Evolutionary conservation across 2,113 vertebrate species (phyloP).

Genomic region (Panthera tigris): DNA sequence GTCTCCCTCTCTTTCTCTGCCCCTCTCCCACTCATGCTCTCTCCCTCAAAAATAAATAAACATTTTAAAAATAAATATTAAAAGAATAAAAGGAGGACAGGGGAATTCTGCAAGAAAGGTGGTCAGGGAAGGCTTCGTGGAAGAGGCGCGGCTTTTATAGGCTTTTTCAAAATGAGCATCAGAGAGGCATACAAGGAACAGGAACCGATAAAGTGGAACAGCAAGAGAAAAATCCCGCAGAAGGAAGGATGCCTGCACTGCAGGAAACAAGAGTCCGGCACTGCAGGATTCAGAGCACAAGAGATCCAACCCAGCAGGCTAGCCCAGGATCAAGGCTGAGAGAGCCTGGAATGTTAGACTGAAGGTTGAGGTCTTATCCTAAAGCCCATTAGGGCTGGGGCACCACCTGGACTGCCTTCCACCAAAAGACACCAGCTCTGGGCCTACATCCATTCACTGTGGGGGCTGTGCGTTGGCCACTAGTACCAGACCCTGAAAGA

Average conservation of each 20-base stretch:
- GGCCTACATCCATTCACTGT: neutral
- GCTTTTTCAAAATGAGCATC: neutral
- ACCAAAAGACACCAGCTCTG: neutral
- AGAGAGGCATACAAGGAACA: neutral
- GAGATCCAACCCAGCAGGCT: neutral
- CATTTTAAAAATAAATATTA: no score
- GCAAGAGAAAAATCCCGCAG: neutral
- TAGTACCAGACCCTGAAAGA: neutral
- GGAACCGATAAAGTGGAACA: neutral
- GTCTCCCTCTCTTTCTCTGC: no score
- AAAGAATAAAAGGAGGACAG: neutral
- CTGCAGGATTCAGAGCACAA: fast-evolving
- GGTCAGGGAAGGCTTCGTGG: neutral
- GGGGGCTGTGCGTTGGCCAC: no score
- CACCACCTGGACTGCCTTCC: neutral
- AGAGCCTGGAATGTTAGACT: neutral
- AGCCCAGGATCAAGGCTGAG: neutral
- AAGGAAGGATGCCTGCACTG: fast-evolving
- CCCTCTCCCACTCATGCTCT: no score
- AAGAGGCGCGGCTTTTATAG: neutral
- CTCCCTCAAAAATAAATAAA: no score
- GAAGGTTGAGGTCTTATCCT: neutral
- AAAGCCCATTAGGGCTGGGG: neutral
- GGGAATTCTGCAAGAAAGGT: neutral
- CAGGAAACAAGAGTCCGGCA: fast-evolving